A percentile compares a stretch with the other conserved stretches of the same genome.
phyloP scores from a whole-genome alignment of 2,113 vertebrate species.

The Plectropomus leopardus region DNA sequence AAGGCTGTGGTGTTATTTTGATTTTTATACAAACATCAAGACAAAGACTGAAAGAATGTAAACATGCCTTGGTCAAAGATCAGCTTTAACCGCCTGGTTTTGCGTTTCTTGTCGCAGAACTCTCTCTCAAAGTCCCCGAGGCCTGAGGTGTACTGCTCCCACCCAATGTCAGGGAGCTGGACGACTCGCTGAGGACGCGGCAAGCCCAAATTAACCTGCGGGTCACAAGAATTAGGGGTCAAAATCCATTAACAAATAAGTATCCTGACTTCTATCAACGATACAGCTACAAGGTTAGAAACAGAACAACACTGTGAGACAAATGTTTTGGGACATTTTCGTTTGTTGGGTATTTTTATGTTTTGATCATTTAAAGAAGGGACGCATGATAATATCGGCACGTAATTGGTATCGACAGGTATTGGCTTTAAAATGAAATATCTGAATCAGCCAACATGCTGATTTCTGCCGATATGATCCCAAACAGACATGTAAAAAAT shows the following conservation, averaged over 20 bases:
- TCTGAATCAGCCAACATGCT: no score
- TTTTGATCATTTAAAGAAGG: background rate
- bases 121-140: conserved; percentile 96
- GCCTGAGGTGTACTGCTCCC: conserved; percentile 98
- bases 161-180: conserved; percentile 94
- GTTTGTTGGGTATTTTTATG: background rate
- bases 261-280: background rate
- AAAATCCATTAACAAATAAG: background rate
- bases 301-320: background rate
- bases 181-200: conserved; percentile 97
- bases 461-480: no score
- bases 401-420: no score
- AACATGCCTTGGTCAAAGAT: conserved; percentile 95
- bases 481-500: no score
- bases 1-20: background rate
- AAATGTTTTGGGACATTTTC: background rate
- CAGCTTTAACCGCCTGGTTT: conserved; percentile 93
- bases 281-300: background rate
- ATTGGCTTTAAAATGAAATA: no score
- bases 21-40: background rate
- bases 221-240: background rate
- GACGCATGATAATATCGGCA: no score
- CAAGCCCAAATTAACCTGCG: conserved; percentile 92
- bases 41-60: background rate
- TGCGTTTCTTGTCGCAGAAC: conserved; percentile 95